phyloP scores from a whole-genome alignment of 2,113 vertebrate genomes.

The Pelusios castaneus region DNA sequence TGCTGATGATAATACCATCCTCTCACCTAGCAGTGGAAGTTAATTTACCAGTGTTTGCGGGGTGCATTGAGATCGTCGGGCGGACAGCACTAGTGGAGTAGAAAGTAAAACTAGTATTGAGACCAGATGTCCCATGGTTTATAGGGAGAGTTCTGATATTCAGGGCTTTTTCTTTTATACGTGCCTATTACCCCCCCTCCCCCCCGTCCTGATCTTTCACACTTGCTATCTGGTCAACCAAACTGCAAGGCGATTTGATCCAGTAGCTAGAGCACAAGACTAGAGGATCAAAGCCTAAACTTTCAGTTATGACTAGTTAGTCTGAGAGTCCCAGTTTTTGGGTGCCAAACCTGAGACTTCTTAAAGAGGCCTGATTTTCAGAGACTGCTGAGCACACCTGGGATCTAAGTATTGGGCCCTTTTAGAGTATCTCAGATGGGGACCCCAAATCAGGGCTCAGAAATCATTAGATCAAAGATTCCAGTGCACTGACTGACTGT shows the following conservation, averaged over 20 bases:
- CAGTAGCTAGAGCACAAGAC: background rate
- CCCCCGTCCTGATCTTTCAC: too few species aligned
- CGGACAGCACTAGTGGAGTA: background rate
- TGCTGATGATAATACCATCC: background rate
- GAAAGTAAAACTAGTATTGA: background rate
- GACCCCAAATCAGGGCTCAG: background rate
- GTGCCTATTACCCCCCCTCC: too few species aligned
- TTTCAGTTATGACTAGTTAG: background rate
- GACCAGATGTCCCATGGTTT: too few species aligned
- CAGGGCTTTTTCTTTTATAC: too few species aligned
- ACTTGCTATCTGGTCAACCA: too few species aligned
- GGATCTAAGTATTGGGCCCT: background rate
- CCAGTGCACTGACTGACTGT: background rate
- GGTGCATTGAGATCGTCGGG: background rate
- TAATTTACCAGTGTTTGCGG: background rate
- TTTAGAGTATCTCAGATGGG: background rate
- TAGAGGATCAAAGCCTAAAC: background rate
- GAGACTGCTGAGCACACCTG: background rate
- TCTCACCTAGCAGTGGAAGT: rapidly evolving
- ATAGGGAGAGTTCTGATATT: too few species aligned
- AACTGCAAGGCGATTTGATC: background rate
- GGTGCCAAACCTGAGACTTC: background rate
- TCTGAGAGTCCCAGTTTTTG: background rate
- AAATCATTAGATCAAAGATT: background rate
- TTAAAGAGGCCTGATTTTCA: background rate